Evolutionary conservation across 1,140 invertebrate species (phyloP).

Genomic region (Trachymyrmex septentrionalis): DNA sequence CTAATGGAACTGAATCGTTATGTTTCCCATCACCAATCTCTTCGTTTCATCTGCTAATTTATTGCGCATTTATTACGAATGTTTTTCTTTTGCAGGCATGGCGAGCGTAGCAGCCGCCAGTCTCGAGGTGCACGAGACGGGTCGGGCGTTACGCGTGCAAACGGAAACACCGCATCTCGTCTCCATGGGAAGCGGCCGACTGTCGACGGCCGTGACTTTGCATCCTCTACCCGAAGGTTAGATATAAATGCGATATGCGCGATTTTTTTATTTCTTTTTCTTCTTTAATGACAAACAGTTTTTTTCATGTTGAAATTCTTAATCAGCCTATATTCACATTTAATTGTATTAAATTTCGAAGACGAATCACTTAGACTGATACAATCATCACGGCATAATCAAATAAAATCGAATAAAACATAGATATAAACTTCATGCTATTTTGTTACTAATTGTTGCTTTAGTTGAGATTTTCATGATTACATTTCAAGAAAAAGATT

Average conservation of each 20-base stretch:
- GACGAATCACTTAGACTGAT: too few relatives aligned
- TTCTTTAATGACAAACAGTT: not conserved
- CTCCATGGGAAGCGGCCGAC: slow-evolving; percentile 94
- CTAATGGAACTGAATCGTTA: slow-evolving; percentile 30
- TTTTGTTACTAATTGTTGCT: too few relatives aligned
- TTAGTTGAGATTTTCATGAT: too few relatives aligned
- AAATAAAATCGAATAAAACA: too few relatives aligned
- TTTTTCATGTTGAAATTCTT: not conserved
- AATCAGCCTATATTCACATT: not conserved
- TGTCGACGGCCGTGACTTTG: slow-evolving; percentile 96
- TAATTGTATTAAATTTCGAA: slow-evolving; percentile 2
- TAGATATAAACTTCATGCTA: too few relatives aligned
- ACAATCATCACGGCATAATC: too few relatives aligned
- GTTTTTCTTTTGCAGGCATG: slow-evolving; percentile 81
- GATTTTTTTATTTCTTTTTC: not conserved
- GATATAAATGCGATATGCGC: slow-evolving; percentile 39
- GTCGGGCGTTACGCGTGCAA: slow-evolving; percentile 91
- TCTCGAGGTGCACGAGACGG: slow-evolving; percentile 85
- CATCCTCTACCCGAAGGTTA: slow-evolving; percentile 94
- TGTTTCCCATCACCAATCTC: slow-evolving; percentile 12
- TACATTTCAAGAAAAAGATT: too few relatives aligned
- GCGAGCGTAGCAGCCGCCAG: slow-evolving; percentile 78
- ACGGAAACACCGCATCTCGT: slow-evolving; percentile 96
- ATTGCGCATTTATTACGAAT: slow-evolving; percentile 45
- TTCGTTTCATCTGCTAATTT: slow-evolving; percentile 31